These are phyloP conservation scores for Maccullochella peelii DNA, from an alignment of 2,113 vertebrate genomes.

Conservation along the genomic window DNA sequence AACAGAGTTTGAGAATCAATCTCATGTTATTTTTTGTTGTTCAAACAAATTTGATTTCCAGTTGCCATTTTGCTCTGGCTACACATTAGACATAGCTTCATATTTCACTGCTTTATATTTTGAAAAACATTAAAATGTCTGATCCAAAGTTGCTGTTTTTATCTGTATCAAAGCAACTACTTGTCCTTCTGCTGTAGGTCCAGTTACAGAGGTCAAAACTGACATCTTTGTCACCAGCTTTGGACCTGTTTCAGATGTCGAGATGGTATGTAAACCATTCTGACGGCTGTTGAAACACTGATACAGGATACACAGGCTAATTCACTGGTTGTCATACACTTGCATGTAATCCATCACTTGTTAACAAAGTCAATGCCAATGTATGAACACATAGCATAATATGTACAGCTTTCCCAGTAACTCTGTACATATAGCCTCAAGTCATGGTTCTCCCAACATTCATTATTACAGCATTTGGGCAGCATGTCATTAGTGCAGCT, in stretches of 20 bases:
- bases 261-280: conserved; percentile 83
- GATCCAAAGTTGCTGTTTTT: conserved; percentile 9
- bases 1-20: not conserved
- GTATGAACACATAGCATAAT: conserved; percentile 6
- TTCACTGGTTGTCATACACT: conserved; percentile 18
- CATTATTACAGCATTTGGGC: conserved; percentile 85
- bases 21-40: not conserved
- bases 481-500: conserved; percentile 87
- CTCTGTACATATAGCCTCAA: conserved; percentile 54
- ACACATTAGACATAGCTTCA: not conserved
- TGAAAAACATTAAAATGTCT: not conserved
- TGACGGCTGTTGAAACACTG: conserved; percentile 13
- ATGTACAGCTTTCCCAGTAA: conserved; percentile 41
- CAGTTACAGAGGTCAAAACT: conserved; percentile 88
- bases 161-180: conserved; percentile 16
- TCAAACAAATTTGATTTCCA: not conserved
- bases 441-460: conserved; percentile 67
- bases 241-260: conserved; percentile 88
- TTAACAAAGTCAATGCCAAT: not conserved
- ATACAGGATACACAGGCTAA: conserved; percentile 8
- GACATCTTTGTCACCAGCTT: conserved; percentile 91
- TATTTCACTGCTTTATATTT: not conserved
- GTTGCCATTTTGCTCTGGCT: not conserved
- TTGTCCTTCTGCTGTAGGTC: conserved; percentile 77
- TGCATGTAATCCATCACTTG: conserved; percentile 11